Evolutionary conservation across 2,888 invertebrate genomes (phyloP).

Genomic region (Cylindroiulus punctatus): DNA sequence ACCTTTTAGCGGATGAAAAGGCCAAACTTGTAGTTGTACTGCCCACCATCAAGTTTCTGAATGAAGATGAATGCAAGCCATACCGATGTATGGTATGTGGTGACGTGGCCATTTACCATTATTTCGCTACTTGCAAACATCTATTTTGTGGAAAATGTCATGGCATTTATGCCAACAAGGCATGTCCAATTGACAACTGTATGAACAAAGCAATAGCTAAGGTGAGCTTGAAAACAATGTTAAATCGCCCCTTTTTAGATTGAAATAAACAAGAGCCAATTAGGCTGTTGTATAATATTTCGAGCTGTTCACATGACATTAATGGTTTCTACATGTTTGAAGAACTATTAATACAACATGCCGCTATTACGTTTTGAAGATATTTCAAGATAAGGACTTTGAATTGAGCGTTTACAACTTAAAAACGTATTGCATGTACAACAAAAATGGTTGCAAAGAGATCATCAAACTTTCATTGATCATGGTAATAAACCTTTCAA

Average conservation of each 20-base stretch:
- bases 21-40: not conserved
- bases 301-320: not conserved
- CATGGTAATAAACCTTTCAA: not conserved
- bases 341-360: not conserved
- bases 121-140: not conserved
- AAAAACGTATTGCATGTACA: not conserved
- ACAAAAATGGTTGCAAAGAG: not conserved
- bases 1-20: not conserved
- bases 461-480: not conserved
- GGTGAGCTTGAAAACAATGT: not conserved
- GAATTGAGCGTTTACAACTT: not conserved
- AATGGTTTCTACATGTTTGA: no score
- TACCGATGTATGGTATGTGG: not conserved
- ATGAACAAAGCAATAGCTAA: not conserved
- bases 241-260: not conserved
- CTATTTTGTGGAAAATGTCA: constrained; percentile 16
- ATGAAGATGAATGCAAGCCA: not conserved
- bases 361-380: not conserved
- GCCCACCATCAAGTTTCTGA: not conserved
- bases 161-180: not conserved
- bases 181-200: not conserved
- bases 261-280: not conserved
- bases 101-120: not conserved
- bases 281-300: not conserved
- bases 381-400: not conserved